A percentile compares a stretch with the other conserved stretches of the same genome.
Conservation (phyloP, 1,140 invertebrate species). For the Ceratosolen solmsi region DNA sequence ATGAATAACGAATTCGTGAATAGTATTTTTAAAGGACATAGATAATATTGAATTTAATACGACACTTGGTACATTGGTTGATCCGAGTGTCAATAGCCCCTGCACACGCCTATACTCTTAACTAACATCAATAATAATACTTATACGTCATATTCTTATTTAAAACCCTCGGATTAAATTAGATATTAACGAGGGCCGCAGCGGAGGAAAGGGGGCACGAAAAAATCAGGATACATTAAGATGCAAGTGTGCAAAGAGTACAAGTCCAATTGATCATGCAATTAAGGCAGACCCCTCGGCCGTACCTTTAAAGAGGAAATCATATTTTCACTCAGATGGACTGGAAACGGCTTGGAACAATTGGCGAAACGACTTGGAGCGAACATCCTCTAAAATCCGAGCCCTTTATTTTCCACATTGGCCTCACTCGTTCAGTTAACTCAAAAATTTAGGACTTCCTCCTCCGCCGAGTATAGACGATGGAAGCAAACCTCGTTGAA, state of each 20-base stretch:
- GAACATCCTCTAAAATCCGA: conserved; percentile 20
- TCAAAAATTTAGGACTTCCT: conserved; percentile 47
- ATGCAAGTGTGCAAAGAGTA: no score
- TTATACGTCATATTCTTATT: no score
- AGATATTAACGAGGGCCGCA: not conserved
- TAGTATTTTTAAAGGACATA: no score
- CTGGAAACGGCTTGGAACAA: not conserved
- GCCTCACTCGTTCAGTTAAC: conserved; percentile 24
- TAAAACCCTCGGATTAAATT: no score
- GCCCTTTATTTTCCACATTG: conserved; percentile 41
- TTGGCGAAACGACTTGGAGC: not conserved
- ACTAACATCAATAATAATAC: no score
- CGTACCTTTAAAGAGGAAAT: conserved; percentile 34
- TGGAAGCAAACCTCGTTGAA: not conserved
- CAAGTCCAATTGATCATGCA: no score
- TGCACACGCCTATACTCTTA: no score
- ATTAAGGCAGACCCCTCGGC: not conserved
- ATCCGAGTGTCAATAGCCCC: no score
- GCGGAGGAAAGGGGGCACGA: not conserved
- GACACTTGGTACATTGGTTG: no score
- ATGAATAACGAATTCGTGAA: no score
- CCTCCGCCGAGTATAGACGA: not conserved
- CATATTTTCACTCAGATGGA: conserved; percentile 28
- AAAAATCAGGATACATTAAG: not conserved
- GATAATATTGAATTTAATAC: no score